Conservation (phyloP, 2,113 vertebrate genomes). For the Hippopotamus amphibius region DNA sequence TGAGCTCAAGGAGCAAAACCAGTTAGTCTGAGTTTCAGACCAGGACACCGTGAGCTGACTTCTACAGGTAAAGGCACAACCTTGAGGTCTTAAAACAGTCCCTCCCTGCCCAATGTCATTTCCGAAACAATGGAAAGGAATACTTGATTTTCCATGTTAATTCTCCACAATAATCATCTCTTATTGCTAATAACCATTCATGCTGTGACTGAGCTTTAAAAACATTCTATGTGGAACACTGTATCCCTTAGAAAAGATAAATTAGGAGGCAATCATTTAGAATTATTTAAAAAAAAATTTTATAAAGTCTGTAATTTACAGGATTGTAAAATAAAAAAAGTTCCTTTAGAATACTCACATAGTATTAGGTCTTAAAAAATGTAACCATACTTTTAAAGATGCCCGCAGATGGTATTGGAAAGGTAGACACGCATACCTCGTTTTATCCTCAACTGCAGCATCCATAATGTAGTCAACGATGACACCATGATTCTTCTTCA, state of each 20-base stretch:
- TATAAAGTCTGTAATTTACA: constrained; percentile 9
- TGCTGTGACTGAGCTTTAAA: neutral
- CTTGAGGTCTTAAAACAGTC: neutral
- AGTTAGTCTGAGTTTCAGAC: neutral
- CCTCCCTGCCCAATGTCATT: neutral
- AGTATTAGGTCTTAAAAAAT: neutral
- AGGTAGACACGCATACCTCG: neutral
- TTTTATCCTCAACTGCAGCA: neutral
- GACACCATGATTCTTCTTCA: neutral
- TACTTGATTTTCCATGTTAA: neutral
- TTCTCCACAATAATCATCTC: neutral
- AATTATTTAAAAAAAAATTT: constrained; percentile 25
- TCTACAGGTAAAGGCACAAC: neutral
- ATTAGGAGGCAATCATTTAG: neutral
- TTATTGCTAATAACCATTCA: neutral
- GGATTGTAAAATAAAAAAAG: neutral
- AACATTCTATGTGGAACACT: neutral
- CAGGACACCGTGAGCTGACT: neutral
- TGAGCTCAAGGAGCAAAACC: neutral
- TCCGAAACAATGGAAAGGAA: neutral
- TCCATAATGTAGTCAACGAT: accelerated
- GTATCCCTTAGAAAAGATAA: neutral
- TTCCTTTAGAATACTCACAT: neutral
- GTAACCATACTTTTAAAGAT: neutral
- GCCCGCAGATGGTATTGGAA: too few species aligned